Evolutionary conservation across 2,113 vertebrate species (phyloP).

Genomic region (Clarias magur): DNA sequence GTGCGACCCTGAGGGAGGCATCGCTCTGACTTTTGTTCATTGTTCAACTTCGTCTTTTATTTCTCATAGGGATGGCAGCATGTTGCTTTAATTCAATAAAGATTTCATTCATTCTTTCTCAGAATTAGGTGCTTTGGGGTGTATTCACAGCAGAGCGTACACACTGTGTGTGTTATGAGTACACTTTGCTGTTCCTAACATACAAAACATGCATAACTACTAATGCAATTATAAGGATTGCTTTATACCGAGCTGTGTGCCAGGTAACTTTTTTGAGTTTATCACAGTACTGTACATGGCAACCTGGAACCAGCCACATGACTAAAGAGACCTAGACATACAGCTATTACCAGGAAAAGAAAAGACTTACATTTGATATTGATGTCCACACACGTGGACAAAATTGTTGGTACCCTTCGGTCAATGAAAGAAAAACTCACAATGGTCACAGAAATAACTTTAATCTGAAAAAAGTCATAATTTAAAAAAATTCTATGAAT

Average conservation of each 20-base stretch:
- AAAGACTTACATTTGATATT: no score
- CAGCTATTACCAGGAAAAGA: no score
- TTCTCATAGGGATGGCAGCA: slow-evolving; percentile 24
- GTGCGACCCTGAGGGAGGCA: slow-evolving; percentile 48
- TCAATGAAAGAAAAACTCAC: no score
- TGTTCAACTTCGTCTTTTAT: slow-evolving; percentile 29
- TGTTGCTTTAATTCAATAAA: slow-evolving; percentile 34
- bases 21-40: slow-evolving; percentile 52
- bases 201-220: no score
- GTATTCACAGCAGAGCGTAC: background rate
- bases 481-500: no score
- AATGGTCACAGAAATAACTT: no score
- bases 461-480: no score
- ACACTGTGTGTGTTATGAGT: no score
- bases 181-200: background rate
- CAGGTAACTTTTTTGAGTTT: background rate
- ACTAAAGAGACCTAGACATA: no score
- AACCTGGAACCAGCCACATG: no score
- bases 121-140: background rate
- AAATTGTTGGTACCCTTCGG: no score
- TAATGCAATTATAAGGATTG: background rate
- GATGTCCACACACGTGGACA: no score
- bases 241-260: background rate
- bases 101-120: slow-evolving; percentile 15
- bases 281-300: background rate